A percentile compares a stretch with the other conserved stretches of the same genome.
Conservation (phyloP, 1,140 invertebrate species). For the Cyrtorhinus lividipennis region DNA sequence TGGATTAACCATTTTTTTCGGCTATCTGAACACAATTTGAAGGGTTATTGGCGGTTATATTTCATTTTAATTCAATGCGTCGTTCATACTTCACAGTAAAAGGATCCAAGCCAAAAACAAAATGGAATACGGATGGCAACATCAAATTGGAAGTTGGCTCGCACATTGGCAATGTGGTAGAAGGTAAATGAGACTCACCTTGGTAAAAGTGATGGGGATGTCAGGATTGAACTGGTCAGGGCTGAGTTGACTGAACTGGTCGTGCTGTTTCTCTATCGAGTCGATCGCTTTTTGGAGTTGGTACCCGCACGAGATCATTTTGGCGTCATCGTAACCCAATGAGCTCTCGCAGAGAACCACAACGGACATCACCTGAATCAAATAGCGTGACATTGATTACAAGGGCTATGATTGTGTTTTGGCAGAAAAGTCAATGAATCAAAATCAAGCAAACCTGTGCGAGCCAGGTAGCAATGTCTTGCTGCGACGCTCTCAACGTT, state of each 20-base stretch:
- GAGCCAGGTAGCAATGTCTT: slow-evolving; percentile 39
- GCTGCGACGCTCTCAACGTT: slow-evolving; percentile 40
- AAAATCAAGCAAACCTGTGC: slow-evolving; percentile 37
- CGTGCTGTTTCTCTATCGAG: slow-evolving; percentile 42
- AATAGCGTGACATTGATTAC: too few relatives aligned
- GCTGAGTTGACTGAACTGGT: slow-evolving; percentile 40
- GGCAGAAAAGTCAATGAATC: slow-evolving; percentile 15
- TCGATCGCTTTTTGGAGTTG: slow-evolving; percentile 39
- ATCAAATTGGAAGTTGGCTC: too few relatives aligned
- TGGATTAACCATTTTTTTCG: too few relatives aligned
- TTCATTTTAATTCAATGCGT: too few relatives aligned
- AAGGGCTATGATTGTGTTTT: too few relatives aligned
- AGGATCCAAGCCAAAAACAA: neutral
- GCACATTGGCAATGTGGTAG: too few relatives aligned
- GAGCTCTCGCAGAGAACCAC: slow-evolving; percentile 42
- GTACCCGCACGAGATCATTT: slow-evolving; percentile 35
- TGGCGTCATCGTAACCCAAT: slow-evolving; percentile 41
- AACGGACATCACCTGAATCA: slow-evolving; percentile 36
- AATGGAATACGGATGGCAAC: too few relatives aligned
- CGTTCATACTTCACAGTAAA: too few relatives aligned
- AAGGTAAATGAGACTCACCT: slow-evolving; percentile 35
- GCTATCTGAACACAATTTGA: too few relatives aligned
- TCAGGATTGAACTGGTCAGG: slow-evolving; percentile 42
- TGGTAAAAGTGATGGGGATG: slow-evolving; percentile 48
- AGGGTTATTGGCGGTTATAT: too few relatives aligned